These are phyloP conservation scores for Falco concolor DNA, from an alignment of 2,797 vertebrate species.

Conservation along the genomic window DNA sequence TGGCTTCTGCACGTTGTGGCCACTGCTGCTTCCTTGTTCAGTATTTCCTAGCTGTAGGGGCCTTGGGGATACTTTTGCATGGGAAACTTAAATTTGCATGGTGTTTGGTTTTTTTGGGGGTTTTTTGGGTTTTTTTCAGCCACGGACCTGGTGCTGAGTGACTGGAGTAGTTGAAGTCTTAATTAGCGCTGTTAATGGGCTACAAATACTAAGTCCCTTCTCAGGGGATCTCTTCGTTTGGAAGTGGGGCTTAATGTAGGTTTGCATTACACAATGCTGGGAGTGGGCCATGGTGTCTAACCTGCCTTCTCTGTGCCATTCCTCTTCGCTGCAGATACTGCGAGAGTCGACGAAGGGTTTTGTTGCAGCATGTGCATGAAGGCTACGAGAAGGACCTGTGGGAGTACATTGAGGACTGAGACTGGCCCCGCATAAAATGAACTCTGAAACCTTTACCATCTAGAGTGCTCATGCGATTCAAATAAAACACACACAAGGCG, in stretches of 20 bases:
- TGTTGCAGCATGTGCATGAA: slow-evolving; percentile 99
- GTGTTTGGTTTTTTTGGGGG: too few relatives aligned
- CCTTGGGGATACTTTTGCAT: not conserved
- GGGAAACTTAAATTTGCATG: not conserved
- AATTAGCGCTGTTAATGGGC: not conserved
- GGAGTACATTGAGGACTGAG: slow-evolving; percentile 99
- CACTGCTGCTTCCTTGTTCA: not conserved
- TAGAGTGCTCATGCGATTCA: slow-evolving; percentile 93
- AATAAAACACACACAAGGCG: slow-evolving; percentile 79
- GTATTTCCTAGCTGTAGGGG: not conserved
- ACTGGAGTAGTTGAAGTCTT: not conserved
- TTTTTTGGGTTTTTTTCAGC: not conserved
- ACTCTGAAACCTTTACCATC: slow-evolving; percentile 87
- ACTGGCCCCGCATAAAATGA: slow-evolving; percentile 77
- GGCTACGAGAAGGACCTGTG: slow-evolving; percentile 99
- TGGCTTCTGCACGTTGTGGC: not conserved
- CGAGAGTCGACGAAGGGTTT: slow-evolving; percentile 98
- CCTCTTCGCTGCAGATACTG: slow-evolving; percentile 87
- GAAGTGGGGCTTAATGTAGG: not conserved
- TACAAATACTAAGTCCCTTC: not conserved
- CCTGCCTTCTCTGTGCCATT: not conserved
- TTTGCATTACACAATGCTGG: accelerated
- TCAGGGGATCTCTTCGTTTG: accelerated
- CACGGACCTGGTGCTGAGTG: not conserved
- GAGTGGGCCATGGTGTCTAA: not conserved